Conservation (phyloP, 2,888 invertebrate species). For the Cenopis cana region DNA sequence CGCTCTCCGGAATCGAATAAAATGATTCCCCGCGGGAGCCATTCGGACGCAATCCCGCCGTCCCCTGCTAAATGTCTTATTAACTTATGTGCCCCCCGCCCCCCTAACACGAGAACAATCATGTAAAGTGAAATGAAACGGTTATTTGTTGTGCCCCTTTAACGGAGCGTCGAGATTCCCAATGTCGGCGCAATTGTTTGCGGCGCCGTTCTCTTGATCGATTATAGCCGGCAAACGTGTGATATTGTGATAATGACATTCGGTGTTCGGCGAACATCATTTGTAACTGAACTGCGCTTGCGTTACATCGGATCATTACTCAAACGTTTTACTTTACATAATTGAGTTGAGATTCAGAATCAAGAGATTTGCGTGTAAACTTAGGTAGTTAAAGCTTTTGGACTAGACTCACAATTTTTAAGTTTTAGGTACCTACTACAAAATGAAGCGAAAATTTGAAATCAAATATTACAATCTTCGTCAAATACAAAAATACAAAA, state of each 20-base stretch:
- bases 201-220: conserved; percentile 60
- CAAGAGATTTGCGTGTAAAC: not conserved
- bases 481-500: too few relatives aligned
- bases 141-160: conserved; percentile 84
- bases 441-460: too few relatives aligned
- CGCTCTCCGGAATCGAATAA: conserved; percentile 88
- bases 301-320: not conserved
- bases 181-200: conserved; percentile 70
- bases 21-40: conserved; percentile 90
- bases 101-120: conserved; percentile 81
- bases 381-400: not conserved
- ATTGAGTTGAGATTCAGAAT: not conserved
- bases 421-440: too few relatives aligned
- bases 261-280: conserved; percentile 10
- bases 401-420: too few relatives aligned
- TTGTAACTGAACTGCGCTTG: conserved; percentile 1
- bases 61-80: conserved; percentile 85
- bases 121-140: conserved; percentile 86
- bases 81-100: conserved; percentile 80
- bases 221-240: conserved; percentile 40
- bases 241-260: conserved; percentile 17
- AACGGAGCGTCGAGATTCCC: conserved; percentile 69
- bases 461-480: too few relatives aligned
- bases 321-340: conserved; percentile 16
- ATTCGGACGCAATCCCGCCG: conserved; percentile 88